Percentiles rank a stretch among this genome's conserved stretches.
phyloP scores from a whole-genome alignment of 2,888 invertebrate genomes.

The Pandemis heparana region DNA sequence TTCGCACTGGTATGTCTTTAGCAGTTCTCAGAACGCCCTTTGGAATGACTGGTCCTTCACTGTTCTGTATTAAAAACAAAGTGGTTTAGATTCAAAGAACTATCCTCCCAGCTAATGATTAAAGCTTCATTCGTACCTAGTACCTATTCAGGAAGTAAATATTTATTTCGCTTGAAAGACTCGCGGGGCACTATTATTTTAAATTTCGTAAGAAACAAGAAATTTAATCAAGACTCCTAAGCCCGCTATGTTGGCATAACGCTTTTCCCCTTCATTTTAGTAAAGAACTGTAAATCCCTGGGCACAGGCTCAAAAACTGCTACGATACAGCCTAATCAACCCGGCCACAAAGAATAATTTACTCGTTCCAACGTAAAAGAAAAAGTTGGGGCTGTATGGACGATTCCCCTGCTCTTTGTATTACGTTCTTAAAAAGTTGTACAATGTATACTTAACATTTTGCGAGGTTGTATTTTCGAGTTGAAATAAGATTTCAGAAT shows the following conservation, averaged over 20 bases:
- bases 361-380: conserved; percentile 17
- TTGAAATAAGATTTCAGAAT: neutral
- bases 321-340: conserved; percentile 30
- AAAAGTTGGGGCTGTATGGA: conserved; percentile 33
- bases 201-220: conserved; percentile 7
- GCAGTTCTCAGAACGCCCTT: neutral
- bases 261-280: conserved; percentile 8
- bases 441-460: conserved; percentile 5
- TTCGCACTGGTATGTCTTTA: neutral
- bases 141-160: neutral
- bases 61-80: neutral
- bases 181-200: neutral
- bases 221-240: conserved; percentile 17
- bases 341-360: conserved; percentile 14
- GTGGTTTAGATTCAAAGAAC: neutral
- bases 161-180: neutral
- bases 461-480: conserved; percentile 7
- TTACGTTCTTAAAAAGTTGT: conserved; percentile 27
- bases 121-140: neutral
- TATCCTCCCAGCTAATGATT: neutral
- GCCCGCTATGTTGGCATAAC: conserved; percentile 20
- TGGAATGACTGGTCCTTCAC: neutral
- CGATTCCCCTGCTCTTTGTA: conserved; percentile 30
- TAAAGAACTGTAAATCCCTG: conserved; percentile 12
- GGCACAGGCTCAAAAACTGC: conserved; percentile 26